These are phyloP conservation scores for Setipinna tenuifilis DNA, from an alignment of 2,797 vertebrate species.

Conservation along the genomic window DNA sequence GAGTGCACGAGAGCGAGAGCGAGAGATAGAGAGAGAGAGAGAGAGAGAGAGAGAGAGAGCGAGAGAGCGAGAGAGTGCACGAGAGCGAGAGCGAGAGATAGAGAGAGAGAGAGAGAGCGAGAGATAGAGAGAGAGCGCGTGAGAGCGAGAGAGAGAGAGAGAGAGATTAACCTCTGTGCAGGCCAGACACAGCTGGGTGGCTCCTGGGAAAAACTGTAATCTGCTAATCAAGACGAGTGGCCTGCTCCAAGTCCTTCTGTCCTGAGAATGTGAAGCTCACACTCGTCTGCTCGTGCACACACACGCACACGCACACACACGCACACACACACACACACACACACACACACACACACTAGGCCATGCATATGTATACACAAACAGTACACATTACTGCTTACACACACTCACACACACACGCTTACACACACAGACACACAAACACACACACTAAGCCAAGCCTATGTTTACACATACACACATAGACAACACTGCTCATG, in stretches of 20 bases:
- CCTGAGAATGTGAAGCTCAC: background rate
- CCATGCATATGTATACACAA: background rate
- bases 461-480: background rate
- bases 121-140: too few species aligned
- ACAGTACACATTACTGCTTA: too few species aligned
- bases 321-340: background rate
- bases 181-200: background rate
- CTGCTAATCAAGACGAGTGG: background rate
- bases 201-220: slow-evolving; percentile 17
- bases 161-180: slow-evolving; percentile 4
- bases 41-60: too few species aligned
- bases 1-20: too few species aligned
- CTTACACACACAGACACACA: background rate
- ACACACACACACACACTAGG: background rate
- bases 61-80: too few species aligned
- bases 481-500: background rate
- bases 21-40: too few species aligned
- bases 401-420: too few species aligned
- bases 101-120: background rate
- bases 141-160: background rate
- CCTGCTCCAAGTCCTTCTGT: slow-evolving; percentile 15
- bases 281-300: background rate
- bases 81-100: background rate
- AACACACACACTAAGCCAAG: too few species aligned
- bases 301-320: background rate